Base-by-base conservation (phyloP, 2,888 invertebrate species). In the Lochmaea crataegi region DNA sequence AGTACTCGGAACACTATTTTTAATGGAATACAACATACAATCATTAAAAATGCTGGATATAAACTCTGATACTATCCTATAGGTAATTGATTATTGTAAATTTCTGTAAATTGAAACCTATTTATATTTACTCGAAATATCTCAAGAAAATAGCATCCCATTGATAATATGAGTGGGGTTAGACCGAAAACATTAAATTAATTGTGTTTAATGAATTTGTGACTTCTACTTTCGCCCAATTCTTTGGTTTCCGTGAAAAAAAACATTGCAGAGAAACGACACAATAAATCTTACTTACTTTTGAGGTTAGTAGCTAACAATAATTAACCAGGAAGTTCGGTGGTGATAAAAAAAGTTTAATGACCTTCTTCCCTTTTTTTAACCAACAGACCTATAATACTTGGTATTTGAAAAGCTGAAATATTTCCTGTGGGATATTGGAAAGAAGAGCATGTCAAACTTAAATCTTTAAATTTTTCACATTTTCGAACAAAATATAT, bases 291-390 rank as follows among this genome's bases (percentile, higher is more conserved):
- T 26, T 26, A 26, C 4, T 26, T 4, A 26, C 26, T 5, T 26
- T 26, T 22, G 11, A 26, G 18, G 56, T 57, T 57, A 6, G 56
- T 12, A 22, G 26, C 56, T 18, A 10, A 22, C 56, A 57, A 57
- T 57, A 57, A 57, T 53, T 57, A 57, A 57, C 56, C 16, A 11
- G 2, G 18, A 18, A 57, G 56, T 26, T 57, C 22, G 26, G 57
- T 18, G 57, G 16, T 57, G 22, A 57, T 57, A 18, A 18, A 26
- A 57, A 57, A 57, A 57, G 57, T 57, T 57, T 57, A 57, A 57
- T 57, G 57, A 26, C 57, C 57, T 12, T 26, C 26, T 10, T 57
- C 26, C 9, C 56, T 53, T 56, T 56, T 26, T 57, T 10, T 9
- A 18, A 22, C 18, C 57, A 26, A 12, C 14, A 48, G 45, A n/a